Evolutionary conservation across 1,140 invertebrate genomes (phyloP).

Genomic region (Sycobia sp.): DNA sequence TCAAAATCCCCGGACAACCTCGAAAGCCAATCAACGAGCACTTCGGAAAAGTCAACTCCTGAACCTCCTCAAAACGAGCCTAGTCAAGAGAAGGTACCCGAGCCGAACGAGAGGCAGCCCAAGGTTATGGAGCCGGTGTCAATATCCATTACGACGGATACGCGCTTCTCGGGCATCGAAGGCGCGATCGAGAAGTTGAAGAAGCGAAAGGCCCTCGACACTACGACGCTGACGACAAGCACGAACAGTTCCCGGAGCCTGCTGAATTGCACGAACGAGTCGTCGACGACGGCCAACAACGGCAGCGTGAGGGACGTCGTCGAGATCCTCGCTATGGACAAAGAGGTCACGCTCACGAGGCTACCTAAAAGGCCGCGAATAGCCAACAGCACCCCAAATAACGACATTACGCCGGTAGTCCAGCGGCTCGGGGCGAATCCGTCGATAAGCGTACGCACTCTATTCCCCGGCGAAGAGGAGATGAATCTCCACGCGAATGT

Average conservation of each 20-base stretch:
- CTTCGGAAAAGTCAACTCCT: slow-evolving; percentile 29
- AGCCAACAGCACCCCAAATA: slow-evolving; percentile 34
- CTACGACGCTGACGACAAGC: slow-evolving; percentile 12
- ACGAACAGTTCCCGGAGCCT: slow-evolving; percentile 19
- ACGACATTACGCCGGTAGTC: slow-evolving; percentile 58
- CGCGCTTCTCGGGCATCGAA: slow-evolving; percentile 45
- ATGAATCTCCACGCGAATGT: slow-evolving; percentile 76
- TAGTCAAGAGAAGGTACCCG: not conserved
- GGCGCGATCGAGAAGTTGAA: slow-evolving; percentile 57
- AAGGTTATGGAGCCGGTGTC: no score
- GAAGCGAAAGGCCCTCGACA: slow-evolving; percentile 54
- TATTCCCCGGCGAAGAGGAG: slow-evolving; percentile 80
- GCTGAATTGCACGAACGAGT: not conserved
- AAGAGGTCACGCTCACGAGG: slow-evolving; percentile 57
- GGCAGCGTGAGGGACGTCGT: slow-evolving; percentile 46
- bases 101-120: not conserved
- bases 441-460: slow-evolving; percentile 77
- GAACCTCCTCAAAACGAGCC: slow-evolving; percentile 21
- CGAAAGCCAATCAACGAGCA: not conserved
- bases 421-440: slow-evolving; percentile 73
- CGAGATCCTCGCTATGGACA: slow-evolving; percentile 59
- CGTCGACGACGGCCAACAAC: not conserved
- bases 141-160: not conserved
- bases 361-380: slow-evolving; percentile 52
- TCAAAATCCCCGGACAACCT: slow-evolving; percentile 2